Evolutionary conservation across 2,113 vertebrate genomes (phyloP).

Genomic region (Maccullochella peelii): DNA sequence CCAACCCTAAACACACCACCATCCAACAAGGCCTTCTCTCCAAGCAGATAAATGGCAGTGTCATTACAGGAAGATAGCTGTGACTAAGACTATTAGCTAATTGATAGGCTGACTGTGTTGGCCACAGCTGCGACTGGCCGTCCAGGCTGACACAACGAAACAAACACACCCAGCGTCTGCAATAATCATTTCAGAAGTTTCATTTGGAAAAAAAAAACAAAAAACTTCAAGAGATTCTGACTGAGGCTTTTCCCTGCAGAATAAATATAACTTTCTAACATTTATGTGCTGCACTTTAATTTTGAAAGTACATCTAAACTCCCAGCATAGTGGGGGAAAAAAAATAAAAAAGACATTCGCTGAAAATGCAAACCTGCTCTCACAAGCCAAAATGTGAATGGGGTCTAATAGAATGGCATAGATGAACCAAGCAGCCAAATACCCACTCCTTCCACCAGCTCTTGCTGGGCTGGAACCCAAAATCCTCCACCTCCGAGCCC

Average conservation of each 20-base stretch:
- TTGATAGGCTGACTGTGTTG: constrained; percentile 64
- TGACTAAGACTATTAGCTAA: constrained; percentile 77
- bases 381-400: constrained; percentile 44
- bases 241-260: not conserved
- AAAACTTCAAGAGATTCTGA: not conserved
- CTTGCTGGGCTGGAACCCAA: constrained; percentile 18
- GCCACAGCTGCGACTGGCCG: constrained; percentile 19
- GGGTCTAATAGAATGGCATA: constrained; percentile 50
- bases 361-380: constrained; percentile 54
- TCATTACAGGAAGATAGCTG: constrained; percentile 63
- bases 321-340: not conserved
- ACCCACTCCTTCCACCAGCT: constrained; percentile 15
- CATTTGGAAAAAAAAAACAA: not conserved
- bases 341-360: no score
- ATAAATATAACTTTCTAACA: not conserved
- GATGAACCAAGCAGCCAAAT: constrained; percentile 47
- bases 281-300: constrained; percentile 45
- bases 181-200: constrained; percentile 9
- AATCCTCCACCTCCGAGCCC: not conserved
- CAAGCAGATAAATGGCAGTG: constrained; percentile 51
- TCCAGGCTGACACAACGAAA: constrained; percentile 61
- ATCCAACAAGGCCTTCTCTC: constrained; percentile 17
- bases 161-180: constrained; percentile 9
- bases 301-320: constrained; percentile 31
- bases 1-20: constrained; percentile 20